A percentile compares a stretch with the other conserved stretches of the same genome.
phyloP scores from a whole-genome alignment of 2,797 vertebrate species.

The Eospalax fontanierii region DNA sequence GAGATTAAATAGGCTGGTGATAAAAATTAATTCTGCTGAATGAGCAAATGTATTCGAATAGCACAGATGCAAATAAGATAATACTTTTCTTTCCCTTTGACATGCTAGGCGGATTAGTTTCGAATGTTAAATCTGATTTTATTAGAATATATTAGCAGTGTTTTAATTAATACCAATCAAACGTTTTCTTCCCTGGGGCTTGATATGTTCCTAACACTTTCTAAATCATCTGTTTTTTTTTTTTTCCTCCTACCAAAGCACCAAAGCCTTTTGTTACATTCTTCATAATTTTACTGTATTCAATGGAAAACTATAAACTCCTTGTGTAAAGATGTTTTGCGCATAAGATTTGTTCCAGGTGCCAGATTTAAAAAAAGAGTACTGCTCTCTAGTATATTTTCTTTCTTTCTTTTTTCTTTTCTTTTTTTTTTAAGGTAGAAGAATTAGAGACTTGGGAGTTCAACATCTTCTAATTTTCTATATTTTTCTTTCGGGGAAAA shows the following conservation, averaged over 20 bases:
- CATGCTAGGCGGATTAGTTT: conserved; percentile 80
- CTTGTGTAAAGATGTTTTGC: conserved; percentile 63
- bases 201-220: conserved; percentile 69
- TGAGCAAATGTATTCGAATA: conserved; percentile 58
- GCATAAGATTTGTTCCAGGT: conserved; percentile 60
- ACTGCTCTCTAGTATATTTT: conserved; percentile 4
- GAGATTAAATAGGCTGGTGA: conserved; percentile 86
- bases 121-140: conserved; percentile 79
- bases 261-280: conserved; percentile 77
- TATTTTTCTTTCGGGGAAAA: conserved; percentile 68
- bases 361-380: conserved; percentile 70
- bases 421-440: neutral
- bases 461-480: conserved; percentile 46
- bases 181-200: conserved; percentile 79
- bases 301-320: conserved; percentile 54
- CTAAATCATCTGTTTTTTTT: conserved; percentile 79
- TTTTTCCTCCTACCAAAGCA: conserved; percentile 31
- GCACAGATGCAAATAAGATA: conserved; percentile 71
- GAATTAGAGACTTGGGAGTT: conserved; percentile 66
- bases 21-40: conserved; percentile 84
- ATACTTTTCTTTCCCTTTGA: conserved; percentile 78
- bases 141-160: conserved; percentile 75
- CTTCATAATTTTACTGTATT: conserved; percentile 77
- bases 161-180: conserved; percentile 83
- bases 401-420: neutral